Conservation (phyloP, 2,888 invertebrate genomes). For the Ariolimax columbianus region DNA sequence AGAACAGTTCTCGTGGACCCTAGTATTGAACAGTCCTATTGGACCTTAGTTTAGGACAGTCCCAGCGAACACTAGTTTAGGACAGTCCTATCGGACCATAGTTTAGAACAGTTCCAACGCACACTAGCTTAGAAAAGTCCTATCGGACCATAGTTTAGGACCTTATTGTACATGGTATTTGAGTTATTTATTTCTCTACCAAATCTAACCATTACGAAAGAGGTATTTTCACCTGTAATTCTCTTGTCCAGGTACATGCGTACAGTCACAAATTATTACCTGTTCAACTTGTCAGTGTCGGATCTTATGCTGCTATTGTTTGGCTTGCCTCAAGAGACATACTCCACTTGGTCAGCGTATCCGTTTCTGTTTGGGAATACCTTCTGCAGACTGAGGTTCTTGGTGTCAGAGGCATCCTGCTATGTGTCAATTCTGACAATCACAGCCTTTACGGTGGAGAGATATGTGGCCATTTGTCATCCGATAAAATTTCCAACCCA, state of each 20-base stretch:
- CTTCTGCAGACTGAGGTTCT: constrained; percentile 87
- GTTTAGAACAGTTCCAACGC: too few relatives aligned
- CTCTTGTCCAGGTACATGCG: constrained; percentile 72
- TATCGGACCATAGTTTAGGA: too few relatives aligned
- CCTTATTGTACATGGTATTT: too few relatives aligned
- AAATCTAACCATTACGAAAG: too few relatives aligned
- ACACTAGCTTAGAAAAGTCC: too few relatives aligned
- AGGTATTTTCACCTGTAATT: too few relatives aligned
- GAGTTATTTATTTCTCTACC: too few relatives aligned
- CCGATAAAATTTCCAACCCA: constrained; percentile 86
- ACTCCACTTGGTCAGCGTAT: constrained; percentile 79
- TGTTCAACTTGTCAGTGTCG: constrained; percentile 91
- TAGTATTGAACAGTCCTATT: too few relatives aligned
- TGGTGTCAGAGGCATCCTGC: constrained; percentile 88
- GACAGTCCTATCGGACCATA: too few relatives aligned
- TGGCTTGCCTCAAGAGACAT: constrained; percentile 89
- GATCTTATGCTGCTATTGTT: constrained; percentile 87
- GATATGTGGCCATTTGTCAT: constrained; percentile 91
- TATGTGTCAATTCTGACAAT: constrained; percentile 86
- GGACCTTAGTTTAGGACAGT: too few relatives aligned
- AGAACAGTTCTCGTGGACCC: too few relatives aligned
- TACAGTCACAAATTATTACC: constrained; percentile 85
- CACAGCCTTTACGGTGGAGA: constrained; percentile 91
- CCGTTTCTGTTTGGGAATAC: constrained; percentile 85
- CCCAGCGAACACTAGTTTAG: too few relatives aligned